phyloP scores from a whole-genome alignment of 2,888 invertebrate species.

The Phortica okadai region DNA sequence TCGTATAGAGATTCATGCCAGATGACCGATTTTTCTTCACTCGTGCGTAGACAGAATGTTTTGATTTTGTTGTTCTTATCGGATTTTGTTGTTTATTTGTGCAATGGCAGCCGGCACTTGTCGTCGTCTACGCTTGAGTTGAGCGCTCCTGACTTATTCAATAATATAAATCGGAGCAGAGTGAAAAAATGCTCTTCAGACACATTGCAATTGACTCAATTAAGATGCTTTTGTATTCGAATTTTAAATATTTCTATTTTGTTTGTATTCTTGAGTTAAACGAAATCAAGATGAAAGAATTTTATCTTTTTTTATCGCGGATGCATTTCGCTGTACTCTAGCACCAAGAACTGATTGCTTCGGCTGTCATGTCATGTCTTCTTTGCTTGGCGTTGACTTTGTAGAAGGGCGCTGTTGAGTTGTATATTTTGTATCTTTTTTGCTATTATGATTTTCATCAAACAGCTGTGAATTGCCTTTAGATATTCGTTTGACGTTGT shows the following conservation, averaged over 20 bases:
- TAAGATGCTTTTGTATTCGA: not conserved
- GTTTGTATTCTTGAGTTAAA: not conserved
- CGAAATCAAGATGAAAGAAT: not conserved
- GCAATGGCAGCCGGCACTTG: constrained; percentile 1
- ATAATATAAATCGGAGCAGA: not conserved
- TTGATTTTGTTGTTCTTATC: constrained; percentile 2
- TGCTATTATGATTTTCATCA: not conserved
- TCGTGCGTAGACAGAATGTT: constrained; percentile 8
- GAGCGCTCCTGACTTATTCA: not conserved
- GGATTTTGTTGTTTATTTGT: constrained; percentile 5
- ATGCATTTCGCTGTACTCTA: not conserved
- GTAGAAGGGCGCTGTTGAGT: constrained; percentile 19
- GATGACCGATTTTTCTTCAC: constrained; percentile 1
- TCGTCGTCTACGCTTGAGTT: constrained; percentile 7
- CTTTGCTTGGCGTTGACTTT: constrained; percentile 20
- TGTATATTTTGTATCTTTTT: not conserved
- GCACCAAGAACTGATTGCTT: not conserved
- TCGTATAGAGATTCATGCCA: constrained; percentile 66
- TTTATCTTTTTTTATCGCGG: not conserved
- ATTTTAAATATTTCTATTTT: not conserved
- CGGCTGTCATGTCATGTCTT: constrained; percentile 20
- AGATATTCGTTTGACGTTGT: not conserved
- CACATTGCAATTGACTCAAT: constrained; percentile 23
- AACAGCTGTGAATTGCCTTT: constrained; percentile 8
- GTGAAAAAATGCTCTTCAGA: not conserved